Evolutionary conservation across 2,113 vertebrate genomes (phyloP).

Genomic region (Opisthocomus hoazin): DNA sequence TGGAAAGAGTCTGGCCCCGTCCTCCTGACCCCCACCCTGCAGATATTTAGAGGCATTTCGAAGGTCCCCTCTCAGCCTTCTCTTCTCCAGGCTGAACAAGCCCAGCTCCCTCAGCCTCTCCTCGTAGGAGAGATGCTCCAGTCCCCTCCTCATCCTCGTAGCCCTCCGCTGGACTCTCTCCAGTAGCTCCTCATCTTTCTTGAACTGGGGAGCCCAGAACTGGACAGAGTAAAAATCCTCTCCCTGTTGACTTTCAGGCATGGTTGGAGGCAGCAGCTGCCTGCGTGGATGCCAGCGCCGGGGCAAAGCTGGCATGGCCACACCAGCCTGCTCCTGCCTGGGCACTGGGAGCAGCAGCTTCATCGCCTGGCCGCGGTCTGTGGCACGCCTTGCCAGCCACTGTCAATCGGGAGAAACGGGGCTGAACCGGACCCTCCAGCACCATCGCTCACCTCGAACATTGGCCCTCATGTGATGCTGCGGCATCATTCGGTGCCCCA

Average conservation of each 20-base stretch:
- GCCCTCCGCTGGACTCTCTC: too few relatives aligned
- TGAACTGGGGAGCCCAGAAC: too few relatives aligned
- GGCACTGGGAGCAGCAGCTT: background rate
- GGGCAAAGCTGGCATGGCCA: background rate
- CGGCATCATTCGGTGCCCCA: accelerated
- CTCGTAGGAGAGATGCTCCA: too few relatives aligned
- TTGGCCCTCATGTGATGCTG: accelerated
- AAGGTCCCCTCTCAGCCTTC: too few relatives aligned
- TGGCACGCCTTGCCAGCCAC: background rate
- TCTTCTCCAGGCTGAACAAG: too few relatives aligned
- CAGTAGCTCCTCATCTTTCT: too few relatives aligned
- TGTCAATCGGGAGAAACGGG: accelerated
- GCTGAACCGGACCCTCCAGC: background rate
- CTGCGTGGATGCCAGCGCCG: background rate
- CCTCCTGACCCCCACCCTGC: too few relatives aligned
- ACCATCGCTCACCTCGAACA: accelerated
- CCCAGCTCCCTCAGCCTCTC: too few relatives aligned
- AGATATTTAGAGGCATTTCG: too few relatives aligned
- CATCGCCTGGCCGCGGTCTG: background rate
- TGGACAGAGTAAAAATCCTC: too few relatives aligned
- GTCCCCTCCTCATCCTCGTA: too few relatives aligned
- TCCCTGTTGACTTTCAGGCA: background rate
- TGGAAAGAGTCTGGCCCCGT: too few relatives aligned
- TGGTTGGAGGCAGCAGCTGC: background rate
- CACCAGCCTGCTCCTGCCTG: background rate